Conservation (phyloP, 1,140 invertebrate genomes). For the Cydia splendana region DNA sequence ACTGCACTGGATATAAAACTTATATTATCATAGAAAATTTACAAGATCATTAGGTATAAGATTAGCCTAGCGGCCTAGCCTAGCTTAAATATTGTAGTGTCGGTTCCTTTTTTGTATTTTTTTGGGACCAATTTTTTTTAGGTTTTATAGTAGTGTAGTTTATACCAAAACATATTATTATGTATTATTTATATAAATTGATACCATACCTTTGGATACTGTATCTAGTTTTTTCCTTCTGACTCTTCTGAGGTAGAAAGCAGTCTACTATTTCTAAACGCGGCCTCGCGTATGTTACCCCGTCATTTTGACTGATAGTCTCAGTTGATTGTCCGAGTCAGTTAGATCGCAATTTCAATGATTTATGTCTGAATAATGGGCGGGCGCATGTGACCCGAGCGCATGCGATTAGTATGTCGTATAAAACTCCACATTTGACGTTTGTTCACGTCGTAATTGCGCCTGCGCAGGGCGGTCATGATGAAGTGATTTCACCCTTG, state of each 20-base stretch:
- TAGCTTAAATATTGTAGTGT: too few relatives aligned
- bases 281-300: background rate
- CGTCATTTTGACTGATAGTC: constrained; percentile 22
- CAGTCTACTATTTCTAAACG: background rate
- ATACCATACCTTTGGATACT: background rate
- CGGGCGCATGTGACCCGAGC: constrained; percentile 25
- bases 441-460: constrained; percentile 49
- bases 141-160: too few relatives aligned
- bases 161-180: background rate
- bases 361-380: constrained; percentile 22
- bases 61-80: too few relatives aligned
- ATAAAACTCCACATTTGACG: constrained; percentile 45
- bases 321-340: constrained; percentile 26
- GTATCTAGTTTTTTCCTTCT: background rate
- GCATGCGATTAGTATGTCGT: constrained; percentile 37
- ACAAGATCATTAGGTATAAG: background rate
- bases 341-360: constrained; percentile 30
- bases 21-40: background rate
- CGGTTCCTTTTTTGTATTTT: too few relatives aligned
- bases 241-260: background rate
- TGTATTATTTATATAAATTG: background rate
- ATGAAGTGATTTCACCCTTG: constrained; percentile 60
- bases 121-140: too few relatives aligned
- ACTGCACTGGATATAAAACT: background rate
- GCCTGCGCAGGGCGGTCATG: constrained; percentile 38